Conservation (phyloP, 1,140 invertebrate genomes). For the Gryon sp. region DNA sequence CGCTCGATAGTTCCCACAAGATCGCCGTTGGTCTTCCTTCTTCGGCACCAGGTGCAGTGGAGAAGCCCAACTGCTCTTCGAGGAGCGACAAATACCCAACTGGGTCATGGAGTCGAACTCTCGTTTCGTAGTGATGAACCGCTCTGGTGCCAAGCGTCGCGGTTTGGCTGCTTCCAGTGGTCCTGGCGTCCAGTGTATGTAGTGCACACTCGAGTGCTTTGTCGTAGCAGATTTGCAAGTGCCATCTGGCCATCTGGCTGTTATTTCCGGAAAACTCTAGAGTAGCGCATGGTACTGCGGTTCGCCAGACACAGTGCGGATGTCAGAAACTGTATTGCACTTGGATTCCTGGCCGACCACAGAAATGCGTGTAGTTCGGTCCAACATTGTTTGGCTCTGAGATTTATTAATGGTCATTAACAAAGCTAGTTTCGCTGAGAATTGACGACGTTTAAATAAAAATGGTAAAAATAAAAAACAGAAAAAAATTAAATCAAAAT, state of each 20-base stretch:
- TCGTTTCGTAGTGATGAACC: slow-evolving; percentile 5
- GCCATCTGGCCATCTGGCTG: slow-evolving; percentile 20
- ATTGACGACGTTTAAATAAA: too few relatives aligned
- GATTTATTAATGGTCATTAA: too few relatives aligned
- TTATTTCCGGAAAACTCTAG: slow-evolving; percentile 12
- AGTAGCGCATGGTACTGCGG: slow-evolving; percentile 12
- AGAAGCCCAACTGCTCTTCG: slow-evolving; percentile 13
- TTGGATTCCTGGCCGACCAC: too few relatives aligned
- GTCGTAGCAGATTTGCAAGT: background rate
- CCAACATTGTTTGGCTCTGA: too few relatives aligned
- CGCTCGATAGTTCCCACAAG: slow-evolving; percentile 71
- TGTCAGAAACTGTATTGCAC: too few relatives aligned
- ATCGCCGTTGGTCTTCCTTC: slow-evolving; percentile 66
- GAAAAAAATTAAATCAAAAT: too few relatives aligned
- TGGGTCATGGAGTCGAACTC: slow-evolving; percentile 30
- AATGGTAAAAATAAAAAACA: too few relatives aligned
- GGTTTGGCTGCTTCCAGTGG: slow-evolving; percentile 18
- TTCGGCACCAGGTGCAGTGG: slow-evolving; percentile 24
- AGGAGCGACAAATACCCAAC: slow-evolving; percentile 8
- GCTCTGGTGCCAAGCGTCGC: slow-evolving; percentile 17
- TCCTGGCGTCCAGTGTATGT: slow-evolving; percentile 68
- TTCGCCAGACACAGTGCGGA: too few relatives aligned
- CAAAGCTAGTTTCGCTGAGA: too few relatives aligned
- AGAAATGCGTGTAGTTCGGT: too few relatives aligned
- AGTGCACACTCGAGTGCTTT: slow-evolving; percentile 19